Conservation (phyloP, 2,888 invertebrate genomes). For the Lacanobia wlatinum region DNA sequence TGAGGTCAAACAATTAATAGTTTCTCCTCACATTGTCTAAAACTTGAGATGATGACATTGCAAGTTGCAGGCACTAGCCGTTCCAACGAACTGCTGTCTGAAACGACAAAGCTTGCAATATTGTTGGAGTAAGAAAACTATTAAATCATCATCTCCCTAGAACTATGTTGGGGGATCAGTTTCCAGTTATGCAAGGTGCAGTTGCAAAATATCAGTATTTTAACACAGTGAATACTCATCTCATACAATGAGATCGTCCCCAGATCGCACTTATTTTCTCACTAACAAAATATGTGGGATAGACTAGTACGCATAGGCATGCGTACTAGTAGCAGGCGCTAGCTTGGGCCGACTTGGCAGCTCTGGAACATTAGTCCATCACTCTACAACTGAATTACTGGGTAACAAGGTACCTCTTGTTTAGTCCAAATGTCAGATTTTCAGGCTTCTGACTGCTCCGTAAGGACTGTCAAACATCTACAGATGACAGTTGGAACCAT, state of each 20-base stretch:
- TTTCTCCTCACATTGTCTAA: conserved; percentile 4
- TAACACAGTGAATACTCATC: neutral
- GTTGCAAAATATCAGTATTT: neutral
- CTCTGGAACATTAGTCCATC: too few species aligned
- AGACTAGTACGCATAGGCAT: too few species aligned
- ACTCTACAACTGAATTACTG: too few species aligned
- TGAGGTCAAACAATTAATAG: conserved; percentile 38
- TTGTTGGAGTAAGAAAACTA: neutral
- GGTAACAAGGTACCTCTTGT: too few species aligned
- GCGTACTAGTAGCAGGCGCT: too few species aligned
- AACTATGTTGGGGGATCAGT: neutral
- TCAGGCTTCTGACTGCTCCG: too few species aligned
- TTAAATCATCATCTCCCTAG: neutral
- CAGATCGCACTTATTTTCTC: too few species aligned
- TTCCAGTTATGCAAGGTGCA: neutral
- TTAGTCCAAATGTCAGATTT: too few species aligned
- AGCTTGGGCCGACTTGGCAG: too few species aligned
- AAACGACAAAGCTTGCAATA: neutral
- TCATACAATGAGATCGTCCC: too few species aligned
- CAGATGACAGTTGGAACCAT: too few species aligned
- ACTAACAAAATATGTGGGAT: too few species aligned
- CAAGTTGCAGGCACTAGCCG: neutral
- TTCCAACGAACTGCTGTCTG: conserved; percentile 6
- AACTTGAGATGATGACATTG: conserved; percentile 20
- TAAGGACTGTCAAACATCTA: neutral